Percentiles rank a stretch among this genome's conserved stretches.
phyloP scores from a whole-genome alignment of 2,113 vertebrate species.

The Oreocharis arfaki region DNA sequence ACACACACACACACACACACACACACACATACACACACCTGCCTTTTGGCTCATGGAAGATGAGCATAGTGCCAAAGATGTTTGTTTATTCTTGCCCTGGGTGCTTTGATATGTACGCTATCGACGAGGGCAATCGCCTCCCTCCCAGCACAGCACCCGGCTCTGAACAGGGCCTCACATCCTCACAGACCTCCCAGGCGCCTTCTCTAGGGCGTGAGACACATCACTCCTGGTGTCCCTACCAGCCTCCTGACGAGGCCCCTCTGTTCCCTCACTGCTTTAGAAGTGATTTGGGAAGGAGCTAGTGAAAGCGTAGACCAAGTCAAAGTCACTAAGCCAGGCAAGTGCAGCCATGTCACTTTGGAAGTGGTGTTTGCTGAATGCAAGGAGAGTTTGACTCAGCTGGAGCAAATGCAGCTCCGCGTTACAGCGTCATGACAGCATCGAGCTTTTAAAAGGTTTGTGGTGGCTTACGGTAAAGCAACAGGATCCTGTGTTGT shows the following conservation, averaged over 20 bases:
- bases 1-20: neutral
- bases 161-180: neutral
- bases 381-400: neutral
- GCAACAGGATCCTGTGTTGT: too few species aligned
- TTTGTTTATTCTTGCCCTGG: slow-evolving; percentile 53
- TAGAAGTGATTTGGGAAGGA: neutral
- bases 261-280: neutral
- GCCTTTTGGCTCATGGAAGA: slow-evolving; percentile 36
- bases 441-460: neutral
- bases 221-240: neutral
- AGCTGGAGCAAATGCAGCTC: neutral
- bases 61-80: neutral
- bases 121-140: neutral
- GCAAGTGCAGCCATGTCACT: neutral
- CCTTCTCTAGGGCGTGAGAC: neutral
- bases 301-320: neutral
- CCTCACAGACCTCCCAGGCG: neutral
- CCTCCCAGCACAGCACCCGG: neutral
- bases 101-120: slow-evolving; percentile 46
- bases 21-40: neutral
- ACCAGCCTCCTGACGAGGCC: neutral
- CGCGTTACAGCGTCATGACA: neutral
- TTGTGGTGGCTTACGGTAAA: neutral
- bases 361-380: neutral
- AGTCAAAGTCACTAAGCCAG: neutral